A percentile compares a stretch with the other conserved stretches of the same genome.
These are phyloP conservation scores for Acomys russatus DNA, from an alignment of 2,797 vertebrate genomes.

Conservation along the genomic window DNA sequence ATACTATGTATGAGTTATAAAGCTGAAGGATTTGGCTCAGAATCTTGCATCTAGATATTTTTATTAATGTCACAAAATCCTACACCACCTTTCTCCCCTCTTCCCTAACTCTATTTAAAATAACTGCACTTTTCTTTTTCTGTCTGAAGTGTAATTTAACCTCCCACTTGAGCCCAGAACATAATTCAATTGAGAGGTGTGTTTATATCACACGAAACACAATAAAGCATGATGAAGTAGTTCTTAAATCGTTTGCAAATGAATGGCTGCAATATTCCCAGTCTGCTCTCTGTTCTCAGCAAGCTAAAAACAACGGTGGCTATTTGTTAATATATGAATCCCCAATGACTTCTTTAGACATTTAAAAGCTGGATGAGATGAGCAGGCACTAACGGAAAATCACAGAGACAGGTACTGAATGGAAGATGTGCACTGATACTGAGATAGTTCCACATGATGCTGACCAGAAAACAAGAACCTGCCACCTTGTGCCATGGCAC, in stretches of 20 bases:
- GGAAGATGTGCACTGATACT: background rate
- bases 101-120: slow-evolving; percentile 68
- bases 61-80: slow-evolving; percentile 59
- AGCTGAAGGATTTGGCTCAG: slow-evolving; percentile 6
- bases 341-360: slow-evolving; percentile 65
- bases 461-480: background rate
- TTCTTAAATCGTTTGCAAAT: slow-evolving; percentile 78
- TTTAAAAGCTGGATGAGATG: slow-evolving; percentile 62
- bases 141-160: slow-evolving; percentile 69
- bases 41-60: slow-evolving; percentile 26
- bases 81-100: slow-evolving; percentile 21
- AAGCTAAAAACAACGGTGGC: slow-evolving; percentile 71
- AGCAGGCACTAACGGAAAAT: slow-evolving; percentile 57
- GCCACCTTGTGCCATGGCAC: background rate
- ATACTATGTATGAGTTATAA: background rate
- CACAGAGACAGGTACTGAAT: slow-evolving; percentile 29
- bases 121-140: slow-evolving; percentile 73
- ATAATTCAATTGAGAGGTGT: slow-evolving; percentile 80
- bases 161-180: slow-evolving; percentile 72
- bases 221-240: slow-evolving; percentile 81
- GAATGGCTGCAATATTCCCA: slow-evolving; percentile 71
- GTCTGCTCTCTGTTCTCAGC: slow-evolving; percentile 53
- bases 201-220: slow-evolving; percentile 79
- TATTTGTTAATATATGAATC: slow-evolving; percentile 77
- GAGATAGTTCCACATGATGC: background rate